Conservation (phyloP, 2,797 vertebrate species). For the Chaetophractus vellerosus region DNA sequence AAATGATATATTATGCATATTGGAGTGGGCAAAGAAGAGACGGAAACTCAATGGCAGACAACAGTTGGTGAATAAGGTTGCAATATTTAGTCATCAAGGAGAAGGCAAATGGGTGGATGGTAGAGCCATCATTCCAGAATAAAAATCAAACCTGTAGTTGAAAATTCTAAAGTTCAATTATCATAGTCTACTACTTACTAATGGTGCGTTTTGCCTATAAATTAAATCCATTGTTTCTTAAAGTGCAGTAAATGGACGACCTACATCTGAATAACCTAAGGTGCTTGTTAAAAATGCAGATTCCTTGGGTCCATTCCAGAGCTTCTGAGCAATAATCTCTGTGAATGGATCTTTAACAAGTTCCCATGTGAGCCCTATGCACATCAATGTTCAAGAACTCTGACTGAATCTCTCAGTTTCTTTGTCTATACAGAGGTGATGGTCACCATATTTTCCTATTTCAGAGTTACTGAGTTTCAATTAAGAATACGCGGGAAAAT, state of each 20-base stretch:
- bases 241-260: not conserved
- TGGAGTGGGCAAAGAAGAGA: not conserved
- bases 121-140: not conserved
- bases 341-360: not conserved
- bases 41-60: not conserved
- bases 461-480: not conserved
- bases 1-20: not conserved
- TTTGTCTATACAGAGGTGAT: not conserved
- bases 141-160: not conserved
- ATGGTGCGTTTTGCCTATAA: not conserved
- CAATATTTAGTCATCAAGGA: not conserved
- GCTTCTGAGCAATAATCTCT: not conserved
- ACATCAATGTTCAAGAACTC: not conserved
- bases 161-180: not conserved
- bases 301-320: not conserved
- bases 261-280: not conserved
- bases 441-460: not conserved
- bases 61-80: not conserved
- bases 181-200: not conserved
- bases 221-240: not conserved
- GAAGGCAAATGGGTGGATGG: not conserved
- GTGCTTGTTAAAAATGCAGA: not conserved
- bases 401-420: not conserved
- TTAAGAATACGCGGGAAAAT: constrained; percentile 23
- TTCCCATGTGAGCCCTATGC: not conserved